Evolutionary conservation across 2,113 vertebrate species (phyloP).

Genomic region (Phodopus roborovskii): DNA sequence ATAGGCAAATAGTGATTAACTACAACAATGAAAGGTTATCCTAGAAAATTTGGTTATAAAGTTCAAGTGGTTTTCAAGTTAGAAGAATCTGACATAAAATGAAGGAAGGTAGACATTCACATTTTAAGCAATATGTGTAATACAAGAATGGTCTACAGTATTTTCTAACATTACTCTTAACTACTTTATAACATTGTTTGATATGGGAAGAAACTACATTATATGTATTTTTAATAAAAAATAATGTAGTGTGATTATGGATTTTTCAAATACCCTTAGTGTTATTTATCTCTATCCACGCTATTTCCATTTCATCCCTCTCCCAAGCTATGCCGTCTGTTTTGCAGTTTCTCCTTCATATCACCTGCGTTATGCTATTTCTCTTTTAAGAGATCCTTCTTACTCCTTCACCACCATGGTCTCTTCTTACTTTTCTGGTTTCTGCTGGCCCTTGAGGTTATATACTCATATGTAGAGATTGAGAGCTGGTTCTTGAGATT

Average conservation of each 20-base stretch:
- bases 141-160: neutral
- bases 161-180: conserved; percentile 31
- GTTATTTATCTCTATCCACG: neutral
- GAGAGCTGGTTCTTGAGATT: neutral
- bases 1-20: conserved; percentile 51
- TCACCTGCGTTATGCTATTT: neutral
- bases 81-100: conserved; percentile 3
- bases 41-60: conserved; percentile 23
- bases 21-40: neutral
- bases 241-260: neutral
- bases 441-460: neutral
- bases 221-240: neutral
- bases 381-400: neutral
- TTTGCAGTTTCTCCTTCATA: neutral
- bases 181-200: neutral
- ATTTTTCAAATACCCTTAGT: neutral
- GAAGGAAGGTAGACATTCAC: neutral
- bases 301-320: neutral
- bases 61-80: conserved; percentile 24
- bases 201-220: neutral
- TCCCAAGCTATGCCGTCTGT: neutral
- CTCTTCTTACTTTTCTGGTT: neutral
- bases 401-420: neutral
- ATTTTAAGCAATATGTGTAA: conserved; percentile 1
- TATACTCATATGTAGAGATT: neutral